Conservation (phyloP, 2,113 vertebrate genomes). For the Lophura nycthemera region DNA sequence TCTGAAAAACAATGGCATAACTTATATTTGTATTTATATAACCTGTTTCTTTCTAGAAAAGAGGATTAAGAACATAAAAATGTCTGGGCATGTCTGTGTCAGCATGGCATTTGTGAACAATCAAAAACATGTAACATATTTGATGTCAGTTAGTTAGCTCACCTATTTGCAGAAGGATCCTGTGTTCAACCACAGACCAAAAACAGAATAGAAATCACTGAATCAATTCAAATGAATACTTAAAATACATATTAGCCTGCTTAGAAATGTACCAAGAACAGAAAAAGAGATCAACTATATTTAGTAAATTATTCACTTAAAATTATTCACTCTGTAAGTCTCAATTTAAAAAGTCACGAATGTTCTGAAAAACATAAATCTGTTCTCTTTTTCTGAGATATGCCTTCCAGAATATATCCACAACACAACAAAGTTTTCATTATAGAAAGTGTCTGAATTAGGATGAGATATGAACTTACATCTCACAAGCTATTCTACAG, state of each 20-base stretch:
- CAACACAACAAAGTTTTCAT: not conserved
- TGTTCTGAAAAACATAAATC: not conserved
- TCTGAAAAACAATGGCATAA: not conserved
- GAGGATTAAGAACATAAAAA: not conserved
- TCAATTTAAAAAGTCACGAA: not conserved
- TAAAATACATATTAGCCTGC: not conserved
- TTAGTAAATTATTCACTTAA: not conserved
- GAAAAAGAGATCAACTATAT: not conserved
- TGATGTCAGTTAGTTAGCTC: not conserved
- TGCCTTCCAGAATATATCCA: not conserved
- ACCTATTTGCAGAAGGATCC: fast-evolving
- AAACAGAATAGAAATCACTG: not conserved
- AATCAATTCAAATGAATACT: not conserved
- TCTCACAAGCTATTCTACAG: not conserved
- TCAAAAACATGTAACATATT: not conserved
- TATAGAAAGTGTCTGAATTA: not conserved
- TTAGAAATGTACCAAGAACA: not conserved
- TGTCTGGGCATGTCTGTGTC: not conserved
- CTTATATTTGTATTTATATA: not conserved
- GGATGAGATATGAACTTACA: not conserved
- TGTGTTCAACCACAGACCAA: not conserved
- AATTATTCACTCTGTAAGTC: not conserved
- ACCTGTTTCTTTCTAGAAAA: not conserved
- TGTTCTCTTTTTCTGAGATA: not conserved
- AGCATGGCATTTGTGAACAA: not conserved